Evolutionary conservation across 2,113 vertebrate genomes (phyloP).

Genomic region (Odocoileus hemionus): DNA sequence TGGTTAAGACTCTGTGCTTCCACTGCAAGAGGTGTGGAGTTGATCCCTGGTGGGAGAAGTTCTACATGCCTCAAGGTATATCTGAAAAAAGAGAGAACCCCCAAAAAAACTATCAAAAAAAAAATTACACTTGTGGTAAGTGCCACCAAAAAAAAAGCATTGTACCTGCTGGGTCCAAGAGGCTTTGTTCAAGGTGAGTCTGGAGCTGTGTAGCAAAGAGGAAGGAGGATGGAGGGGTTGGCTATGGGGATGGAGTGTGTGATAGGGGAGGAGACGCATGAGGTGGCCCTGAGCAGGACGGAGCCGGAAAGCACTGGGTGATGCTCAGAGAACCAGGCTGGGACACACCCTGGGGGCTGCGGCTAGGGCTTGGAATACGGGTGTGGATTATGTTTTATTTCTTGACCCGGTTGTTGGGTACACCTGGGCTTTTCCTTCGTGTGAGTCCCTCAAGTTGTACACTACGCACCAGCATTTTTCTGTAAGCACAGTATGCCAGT

Average conservation of each 20-base stretch:
- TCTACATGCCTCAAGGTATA: neutral
- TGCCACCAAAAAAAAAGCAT: fast-evolving
- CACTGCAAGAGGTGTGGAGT: neutral
- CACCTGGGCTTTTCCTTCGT: neutral
- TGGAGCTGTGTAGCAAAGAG: neutral
- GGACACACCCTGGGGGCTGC: neutral
- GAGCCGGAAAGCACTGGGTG: neutral
- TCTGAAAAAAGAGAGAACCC: neutral
- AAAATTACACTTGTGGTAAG: neutral
- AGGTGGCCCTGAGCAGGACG: neutral
- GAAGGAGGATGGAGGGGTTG: too few relatives aligned
- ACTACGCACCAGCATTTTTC: neutral
- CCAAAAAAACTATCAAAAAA: neutral
- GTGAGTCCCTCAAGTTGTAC: neutral
- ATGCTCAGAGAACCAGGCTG: neutral
- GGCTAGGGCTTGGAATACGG: neutral
- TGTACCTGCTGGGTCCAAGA: neutral
- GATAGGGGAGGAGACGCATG: neutral
- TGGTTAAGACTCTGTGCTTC: neutral
- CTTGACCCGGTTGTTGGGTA: neutral
- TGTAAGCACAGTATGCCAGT: fast-evolving
- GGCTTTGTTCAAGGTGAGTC: neutral
- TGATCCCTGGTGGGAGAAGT: neutral
- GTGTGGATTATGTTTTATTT: neutral
- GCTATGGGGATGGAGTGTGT: neutral